A percentile compares a stretch with the other conserved stretches of the same genome.
phyloP scores from a whole-genome alignment of 2,888 invertebrate species.

The Polylopha cassiicola region DNA sequence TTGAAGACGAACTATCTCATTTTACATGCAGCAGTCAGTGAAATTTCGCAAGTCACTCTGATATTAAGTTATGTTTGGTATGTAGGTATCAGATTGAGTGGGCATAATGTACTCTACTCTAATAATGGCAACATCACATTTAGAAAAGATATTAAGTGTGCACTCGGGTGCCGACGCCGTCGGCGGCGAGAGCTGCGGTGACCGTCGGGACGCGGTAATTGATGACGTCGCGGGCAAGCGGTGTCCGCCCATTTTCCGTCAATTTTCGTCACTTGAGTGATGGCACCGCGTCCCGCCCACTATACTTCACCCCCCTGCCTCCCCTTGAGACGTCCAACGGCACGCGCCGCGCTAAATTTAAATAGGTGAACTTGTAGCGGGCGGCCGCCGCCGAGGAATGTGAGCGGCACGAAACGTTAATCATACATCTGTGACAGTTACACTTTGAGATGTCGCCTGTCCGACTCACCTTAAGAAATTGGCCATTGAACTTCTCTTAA shows the following conservation, averaged over 20 bases:
- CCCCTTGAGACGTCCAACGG: constrained; percentile 46
- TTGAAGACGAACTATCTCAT: too few species aligned
- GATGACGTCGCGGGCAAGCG: constrained; percentile 74
- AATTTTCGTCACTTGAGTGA: constrained; percentile 78
- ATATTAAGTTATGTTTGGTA: too few species aligned
- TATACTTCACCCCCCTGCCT: constrained; percentile 33
- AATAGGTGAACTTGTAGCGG: constrained; percentile 74
- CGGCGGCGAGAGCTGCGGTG: constrained; percentile 54
- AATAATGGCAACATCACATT: constrained; percentile 18
- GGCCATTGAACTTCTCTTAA: constrained; percentile 35
- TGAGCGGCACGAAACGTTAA: constrained; percentile 64
- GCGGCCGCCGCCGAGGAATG: constrained; percentile 66
- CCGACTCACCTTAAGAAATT: constrained; percentile 40
- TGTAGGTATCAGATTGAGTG: background rate
- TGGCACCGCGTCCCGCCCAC: constrained; percentile 71
- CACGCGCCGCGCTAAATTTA: constrained; percentile 77
- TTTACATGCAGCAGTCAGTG: too few species aligned
- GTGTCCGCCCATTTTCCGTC: constrained; percentile 78
- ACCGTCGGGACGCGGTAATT: constrained; percentile 73
- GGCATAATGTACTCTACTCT: constrained; percentile 7
- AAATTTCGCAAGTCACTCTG: too few species aligned
- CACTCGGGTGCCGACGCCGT: constrained; percentile 47
- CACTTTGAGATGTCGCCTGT: constrained; percentile 54
- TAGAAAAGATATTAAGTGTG: constrained; percentile 61
- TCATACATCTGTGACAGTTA: constrained; percentile 74